Conservation (phyloP, 2,113 vertebrate genomes). For the Globicephala melas region DNA sequence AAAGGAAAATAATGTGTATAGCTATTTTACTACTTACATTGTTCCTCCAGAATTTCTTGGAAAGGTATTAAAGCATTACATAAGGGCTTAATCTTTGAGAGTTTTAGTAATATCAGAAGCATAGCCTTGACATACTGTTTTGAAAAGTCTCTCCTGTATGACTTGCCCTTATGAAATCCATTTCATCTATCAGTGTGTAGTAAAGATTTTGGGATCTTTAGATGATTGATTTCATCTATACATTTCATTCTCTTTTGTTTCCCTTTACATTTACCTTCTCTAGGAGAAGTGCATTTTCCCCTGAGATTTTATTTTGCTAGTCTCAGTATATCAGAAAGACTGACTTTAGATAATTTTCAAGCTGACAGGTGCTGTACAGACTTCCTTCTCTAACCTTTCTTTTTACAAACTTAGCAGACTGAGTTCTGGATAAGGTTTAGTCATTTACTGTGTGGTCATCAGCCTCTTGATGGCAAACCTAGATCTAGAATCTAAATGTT, state of each 20-base stretch:
- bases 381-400: neutral
- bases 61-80: neutral
- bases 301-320: constrained; percentile 10
- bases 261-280: constrained; percentile 8
- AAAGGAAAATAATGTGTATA: neutral
- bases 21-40: constrained; percentile 13
- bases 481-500: neutral
- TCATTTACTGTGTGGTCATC: neutral
- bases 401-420: neutral
- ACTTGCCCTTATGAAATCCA: constrained; percentile 33
- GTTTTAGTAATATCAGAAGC: neutral
- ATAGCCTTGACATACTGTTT: constrained; percentile 46
- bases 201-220: constrained; percentile 33
- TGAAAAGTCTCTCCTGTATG: constrained; percentile 50
- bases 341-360: constrained; percentile 14
- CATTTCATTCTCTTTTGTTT: constrained; percentile 28
- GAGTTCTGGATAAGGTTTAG: neutral
- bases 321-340: neutral
- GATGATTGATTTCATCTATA: neutral
- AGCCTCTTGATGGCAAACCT: neutral
- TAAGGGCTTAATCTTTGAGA: constrained; percentile 23
- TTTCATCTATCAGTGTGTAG: constrained; percentile 17
- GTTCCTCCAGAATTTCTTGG: neutral
- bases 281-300: constrained; percentile 8
- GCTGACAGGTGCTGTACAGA: neutral